These are phyloP conservation scores for Helicoverpa zea DNA, from an alignment of 1,140 invertebrate species.

Conservation along the genomic window DNA sequence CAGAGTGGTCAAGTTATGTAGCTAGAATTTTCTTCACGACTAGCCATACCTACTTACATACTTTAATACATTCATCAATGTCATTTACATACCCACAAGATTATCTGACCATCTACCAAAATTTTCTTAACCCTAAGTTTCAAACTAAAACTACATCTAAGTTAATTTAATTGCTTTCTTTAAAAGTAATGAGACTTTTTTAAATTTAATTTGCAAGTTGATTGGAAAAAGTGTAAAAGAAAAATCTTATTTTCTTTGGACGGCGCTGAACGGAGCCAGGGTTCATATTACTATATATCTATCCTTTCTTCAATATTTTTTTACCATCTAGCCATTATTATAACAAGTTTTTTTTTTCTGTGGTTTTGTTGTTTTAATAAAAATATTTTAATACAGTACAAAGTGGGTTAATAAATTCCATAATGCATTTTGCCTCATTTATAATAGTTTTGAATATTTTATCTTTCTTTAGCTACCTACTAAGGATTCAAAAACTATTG, in stretches of 20 bases:
- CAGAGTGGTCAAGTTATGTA: too few species aligned
- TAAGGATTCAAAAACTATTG: too few species aligned
- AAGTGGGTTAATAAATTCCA: not conserved
- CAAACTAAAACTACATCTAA: not conserved
- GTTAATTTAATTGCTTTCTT: conserved; percentile 17
- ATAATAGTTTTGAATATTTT: too few species aligned
- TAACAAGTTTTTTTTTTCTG: too few species aligned
- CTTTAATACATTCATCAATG: too few species aligned
- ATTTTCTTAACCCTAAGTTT: not conserved
- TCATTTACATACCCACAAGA: too few species aligned
- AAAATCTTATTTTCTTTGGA: conserved; percentile 10
- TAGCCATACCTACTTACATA: too few species aligned
- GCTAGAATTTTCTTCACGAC: too few species aligned
- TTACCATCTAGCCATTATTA: not conserved
- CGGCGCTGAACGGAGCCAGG: not conserved
- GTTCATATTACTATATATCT: conserved; percentile 26
- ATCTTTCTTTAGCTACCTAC: too few species aligned
- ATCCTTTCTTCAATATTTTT: conserved; percentile 9
- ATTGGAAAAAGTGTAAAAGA: conserved; percentile 27
- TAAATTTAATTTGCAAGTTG: conserved; percentile 34
- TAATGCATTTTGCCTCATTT: too few species aligned
- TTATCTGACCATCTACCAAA: too few species aligned
- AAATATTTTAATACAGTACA: not conserved
- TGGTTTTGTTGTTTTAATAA: too few species aligned
- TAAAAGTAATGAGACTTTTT: conserved; percentile 20